A percentile compares a stretch with the other conserved stretches of the same genome.
phyloP scores from a whole-genome alignment of 2,113 vertebrate species.

The Tupaia tana region DNA sequence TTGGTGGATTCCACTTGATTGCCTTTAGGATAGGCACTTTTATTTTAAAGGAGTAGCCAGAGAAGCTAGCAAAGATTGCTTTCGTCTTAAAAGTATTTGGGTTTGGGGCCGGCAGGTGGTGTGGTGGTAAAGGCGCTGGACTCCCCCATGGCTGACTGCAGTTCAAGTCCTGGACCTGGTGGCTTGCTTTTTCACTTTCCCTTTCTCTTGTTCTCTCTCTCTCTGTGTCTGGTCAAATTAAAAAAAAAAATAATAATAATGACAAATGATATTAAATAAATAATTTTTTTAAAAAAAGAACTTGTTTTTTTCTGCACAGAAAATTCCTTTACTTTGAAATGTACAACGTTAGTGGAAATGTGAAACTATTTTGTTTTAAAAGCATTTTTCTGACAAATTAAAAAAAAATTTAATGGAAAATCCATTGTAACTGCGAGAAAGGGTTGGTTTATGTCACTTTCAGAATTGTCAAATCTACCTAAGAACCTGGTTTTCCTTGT shows the following conservation, averaged over 20 bases:
- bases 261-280: no score
- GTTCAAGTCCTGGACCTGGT: no score
- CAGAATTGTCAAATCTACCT: constrained; percentile 10
- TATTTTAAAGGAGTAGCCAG: background rate
- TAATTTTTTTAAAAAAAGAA: no score
- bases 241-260: no score
- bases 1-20: constrained; percentile 42
- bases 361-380: background rate
- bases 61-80: constrained; percentile 46
- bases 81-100: background rate
- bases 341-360: background rate
- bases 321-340: constrained; percentile 49
- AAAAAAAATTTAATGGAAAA: background rate
- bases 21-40: constrained; percentile 60
- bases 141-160: no score
- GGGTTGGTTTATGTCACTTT: constrained; percentile 18
- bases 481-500: background rate
- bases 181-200: no score
- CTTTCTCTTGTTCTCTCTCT: no score
- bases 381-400: background rate
- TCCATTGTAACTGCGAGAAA: background rate
- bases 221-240: no score
- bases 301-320: background rate
- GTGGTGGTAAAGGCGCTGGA: no score
- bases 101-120: no score